Conservation (phyloP, 2,888 invertebrate genomes). For the Willowsia nigromaculata region DNA sequence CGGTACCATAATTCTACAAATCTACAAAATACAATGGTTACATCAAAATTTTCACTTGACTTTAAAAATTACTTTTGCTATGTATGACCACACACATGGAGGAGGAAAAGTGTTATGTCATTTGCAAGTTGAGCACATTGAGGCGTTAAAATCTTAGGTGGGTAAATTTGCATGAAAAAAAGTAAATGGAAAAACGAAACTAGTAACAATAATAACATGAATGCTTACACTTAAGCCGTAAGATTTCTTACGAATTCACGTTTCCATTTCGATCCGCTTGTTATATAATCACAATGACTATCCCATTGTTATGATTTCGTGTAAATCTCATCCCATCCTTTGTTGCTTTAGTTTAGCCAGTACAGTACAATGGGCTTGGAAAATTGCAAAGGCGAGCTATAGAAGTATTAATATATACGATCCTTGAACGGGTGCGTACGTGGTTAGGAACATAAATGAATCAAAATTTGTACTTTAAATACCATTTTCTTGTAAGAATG, state of each 20-base stretch:
- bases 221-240: not conserved
- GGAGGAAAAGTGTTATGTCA: conserved; percentile 18
- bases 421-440: conserved; percentile 34
- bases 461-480: conserved; percentile 1
- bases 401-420: not conserved
- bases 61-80: not conserved
- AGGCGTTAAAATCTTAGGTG: not conserved
- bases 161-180: not conserved
- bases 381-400: not conserved
- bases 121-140: not conserved
- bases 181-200: not conserved
- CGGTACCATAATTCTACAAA: not conserved
- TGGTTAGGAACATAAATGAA: conserved; percentile 49
- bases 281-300: not conserved
- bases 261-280: conserved; percentile 37
- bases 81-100: conserved; percentile 25
- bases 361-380: not conserved
- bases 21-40: not conserved
- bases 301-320: conserved; percentile 11
- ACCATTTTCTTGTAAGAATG: not conserved
- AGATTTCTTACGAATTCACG: not conserved
- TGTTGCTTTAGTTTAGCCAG: not conserved
- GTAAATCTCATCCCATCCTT: not conserved
- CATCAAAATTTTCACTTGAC: not conserved
- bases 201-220: not conserved